Evolutionary conservation across 2,113 vertebrate species (phyloP).

Genomic region (Nesospiza acunhae): DNA sequence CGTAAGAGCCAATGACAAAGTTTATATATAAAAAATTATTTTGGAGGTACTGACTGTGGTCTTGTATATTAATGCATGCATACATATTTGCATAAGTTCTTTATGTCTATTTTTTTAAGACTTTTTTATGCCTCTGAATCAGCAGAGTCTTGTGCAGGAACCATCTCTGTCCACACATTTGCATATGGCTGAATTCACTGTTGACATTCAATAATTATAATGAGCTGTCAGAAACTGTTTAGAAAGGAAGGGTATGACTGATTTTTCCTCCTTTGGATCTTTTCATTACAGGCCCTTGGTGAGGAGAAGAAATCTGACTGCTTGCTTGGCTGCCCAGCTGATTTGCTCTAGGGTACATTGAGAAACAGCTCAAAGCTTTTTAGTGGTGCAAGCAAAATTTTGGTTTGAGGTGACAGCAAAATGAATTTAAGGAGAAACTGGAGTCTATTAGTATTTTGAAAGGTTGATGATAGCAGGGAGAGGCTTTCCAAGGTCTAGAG

Average conservation of each 20-base stretch:
- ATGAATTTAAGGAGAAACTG: background rate
- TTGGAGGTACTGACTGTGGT: background rate
- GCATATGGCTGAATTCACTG: background rate
- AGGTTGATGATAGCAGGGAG: background rate
- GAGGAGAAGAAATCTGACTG: slow-evolving; percentile 3
- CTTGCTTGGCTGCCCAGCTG: background rate
- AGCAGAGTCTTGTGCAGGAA: background rate
- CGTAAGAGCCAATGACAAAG: background rate
- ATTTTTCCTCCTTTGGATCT: slow-evolving; percentile 21
- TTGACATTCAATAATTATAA: slow-evolving; percentile 30
- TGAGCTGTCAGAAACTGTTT: slow-evolving; percentile 33
- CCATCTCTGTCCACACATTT: background rate
- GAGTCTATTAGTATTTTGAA: background rate
- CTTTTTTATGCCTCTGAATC: background rate
- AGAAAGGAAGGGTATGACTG: background rate
- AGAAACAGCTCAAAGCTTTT: background rate
- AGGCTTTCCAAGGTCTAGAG: background rate
- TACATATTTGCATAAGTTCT: background rate
- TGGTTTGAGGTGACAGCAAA: background rate
- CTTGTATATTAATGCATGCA: background rate
- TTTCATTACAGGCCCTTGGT: background rate
- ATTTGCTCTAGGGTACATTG: background rate
- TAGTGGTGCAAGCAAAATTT: background rate
- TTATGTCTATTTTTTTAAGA: background rate
- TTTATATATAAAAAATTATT: background rate